Evolutionary conservation across 2,113 vertebrate genomes (phyloP).

Genomic region (Charadrius vociferus): DNA sequence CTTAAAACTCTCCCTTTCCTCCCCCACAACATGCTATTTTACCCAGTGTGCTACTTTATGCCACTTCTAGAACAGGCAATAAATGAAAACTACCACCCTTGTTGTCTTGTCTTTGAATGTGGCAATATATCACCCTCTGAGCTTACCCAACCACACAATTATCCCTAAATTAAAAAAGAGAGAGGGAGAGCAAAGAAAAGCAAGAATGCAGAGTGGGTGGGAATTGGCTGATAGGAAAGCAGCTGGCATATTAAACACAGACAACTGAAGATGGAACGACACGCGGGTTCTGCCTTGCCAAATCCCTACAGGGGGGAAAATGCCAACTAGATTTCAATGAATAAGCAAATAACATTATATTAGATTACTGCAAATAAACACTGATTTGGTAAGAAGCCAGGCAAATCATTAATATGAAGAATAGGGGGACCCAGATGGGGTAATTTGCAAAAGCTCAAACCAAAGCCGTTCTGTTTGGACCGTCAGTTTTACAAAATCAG

Average conservation of each 20-base stretch:
- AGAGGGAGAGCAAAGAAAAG: slow-evolving; percentile 52
- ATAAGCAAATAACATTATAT: slow-evolving; percentile 23
- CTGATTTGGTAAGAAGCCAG: neutral
- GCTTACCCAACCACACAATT: slow-evolving; percentile 25
- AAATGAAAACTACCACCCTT: slow-evolving; percentile 24
- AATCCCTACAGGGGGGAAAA: neutral
- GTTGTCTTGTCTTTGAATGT: slow-evolving; percentile 55
- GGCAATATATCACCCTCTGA: slow-evolving; percentile 51
- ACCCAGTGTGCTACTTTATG: neutral
- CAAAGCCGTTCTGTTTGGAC: neutral
- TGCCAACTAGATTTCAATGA: slow-evolving; percentile 28
- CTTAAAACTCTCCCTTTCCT: neutral
- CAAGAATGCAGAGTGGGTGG: slow-evolving; percentile 59
- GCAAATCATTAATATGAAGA: neutral
- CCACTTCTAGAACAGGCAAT: slow-evolving; percentile 9
- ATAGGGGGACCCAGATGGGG: neutral
- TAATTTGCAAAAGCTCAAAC: neutral
- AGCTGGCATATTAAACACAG: slow-evolving; percentile 50
- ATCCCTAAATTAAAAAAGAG: slow-evolving; percentile 48
- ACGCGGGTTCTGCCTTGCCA: neutral
- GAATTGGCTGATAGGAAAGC: slow-evolving; percentile 24
- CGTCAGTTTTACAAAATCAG: neutral
- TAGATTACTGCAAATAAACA: neutral
- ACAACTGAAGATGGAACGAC: neutral
- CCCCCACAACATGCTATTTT: neutral